Conservation (phyloP, 2,797 vertebrate species). For the Hyperoplus immaculatus region DNA sequence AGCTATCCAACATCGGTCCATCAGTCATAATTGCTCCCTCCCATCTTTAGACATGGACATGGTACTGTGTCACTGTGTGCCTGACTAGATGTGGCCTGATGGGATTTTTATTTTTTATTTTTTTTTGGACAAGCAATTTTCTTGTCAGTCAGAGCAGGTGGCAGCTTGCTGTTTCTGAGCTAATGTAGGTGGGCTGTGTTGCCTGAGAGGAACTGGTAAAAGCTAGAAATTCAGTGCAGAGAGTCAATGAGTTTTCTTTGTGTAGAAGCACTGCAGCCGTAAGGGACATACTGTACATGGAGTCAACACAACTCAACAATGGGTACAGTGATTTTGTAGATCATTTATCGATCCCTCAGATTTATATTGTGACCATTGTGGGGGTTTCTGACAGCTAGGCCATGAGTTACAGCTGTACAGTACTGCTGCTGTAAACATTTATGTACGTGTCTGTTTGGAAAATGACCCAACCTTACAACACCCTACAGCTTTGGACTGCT, state of each 20-base stretch:
- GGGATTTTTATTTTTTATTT: conserved; percentile 30
- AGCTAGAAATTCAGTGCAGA: conserved; percentile 31
- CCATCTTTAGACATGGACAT: conserved; percentile 55
- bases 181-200: conserved; percentile 22
- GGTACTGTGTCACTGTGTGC: conserved; percentile 27
- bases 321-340: background rate
- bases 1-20: conserved; percentile 26
- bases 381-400: too few species aligned
- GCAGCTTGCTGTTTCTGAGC: conserved; percentile 16
- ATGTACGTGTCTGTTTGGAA: too few species aligned
- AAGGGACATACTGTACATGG: background rate
- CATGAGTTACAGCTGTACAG: background rate
- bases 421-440: too few species aligned
- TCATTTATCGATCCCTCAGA: background rate
- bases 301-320: too few species aligned
- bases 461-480: too few species aligned
- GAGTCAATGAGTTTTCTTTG: conserved; percentile 25
- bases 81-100: conserved; percentile 44
- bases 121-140: conserved; percentile 39
- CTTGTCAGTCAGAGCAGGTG: conserved; percentile 33
- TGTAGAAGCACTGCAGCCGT: background rate
- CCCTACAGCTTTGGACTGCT: too few species aligned
- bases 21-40: conserved; percentile 56
- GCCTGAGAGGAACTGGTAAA: conserved; percentile 33
- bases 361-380: background rate